A percentile compares a stretch with the other conserved stretches of the same genome.
Conservation (phyloP, 2,888 invertebrate genomes). For the Pelosia muscerda region DNA sequence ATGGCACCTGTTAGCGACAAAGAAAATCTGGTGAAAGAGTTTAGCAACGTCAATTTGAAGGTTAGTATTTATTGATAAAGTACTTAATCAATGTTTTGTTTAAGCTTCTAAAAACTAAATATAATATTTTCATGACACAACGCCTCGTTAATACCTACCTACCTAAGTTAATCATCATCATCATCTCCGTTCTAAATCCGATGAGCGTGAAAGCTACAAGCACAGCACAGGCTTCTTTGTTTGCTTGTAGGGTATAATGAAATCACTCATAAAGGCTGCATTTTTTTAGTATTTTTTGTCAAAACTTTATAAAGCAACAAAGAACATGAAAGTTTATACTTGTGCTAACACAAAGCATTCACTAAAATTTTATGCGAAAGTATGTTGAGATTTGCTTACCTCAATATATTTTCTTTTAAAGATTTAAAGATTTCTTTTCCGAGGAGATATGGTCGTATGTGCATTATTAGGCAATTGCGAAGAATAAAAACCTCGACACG, state of each 20-base stretch:
- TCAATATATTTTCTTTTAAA: too few species aligned
- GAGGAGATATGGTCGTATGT: too few species aligned
- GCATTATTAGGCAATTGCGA: too few species aligned
- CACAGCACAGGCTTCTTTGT: neutral
- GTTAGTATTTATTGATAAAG: slow-evolving; percentile 54
- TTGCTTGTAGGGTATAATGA: neutral
- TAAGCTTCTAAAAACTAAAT: neutral
- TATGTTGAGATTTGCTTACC: too few species aligned
- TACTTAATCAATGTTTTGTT: neutral
- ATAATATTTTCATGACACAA: neutral
- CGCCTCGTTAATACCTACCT: too few species aligned
- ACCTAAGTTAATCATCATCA: neutral
- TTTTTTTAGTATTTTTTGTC: too few species aligned
- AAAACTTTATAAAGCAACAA: too few species aligned
- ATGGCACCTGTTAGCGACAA: slow-evolving; percentile 60
- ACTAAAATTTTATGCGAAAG: too few species aligned
- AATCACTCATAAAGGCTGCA: neutral
- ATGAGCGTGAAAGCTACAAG: neutral
- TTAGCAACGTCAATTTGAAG: slow-evolving; percentile 79
- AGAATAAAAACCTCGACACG: too few species aligned
- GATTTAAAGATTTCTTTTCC: too few species aligned
- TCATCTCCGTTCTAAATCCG: neutral
- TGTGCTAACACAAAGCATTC: too few species aligned
- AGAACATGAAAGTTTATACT: too few species aligned
- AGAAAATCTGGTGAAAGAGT: slow-evolving; percentile 75